These are phyloP conservation scores for Polypterus senegalus DNA, from an alignment of 2,113 vertebrate species.

Conservation along the genomic window DNA sequence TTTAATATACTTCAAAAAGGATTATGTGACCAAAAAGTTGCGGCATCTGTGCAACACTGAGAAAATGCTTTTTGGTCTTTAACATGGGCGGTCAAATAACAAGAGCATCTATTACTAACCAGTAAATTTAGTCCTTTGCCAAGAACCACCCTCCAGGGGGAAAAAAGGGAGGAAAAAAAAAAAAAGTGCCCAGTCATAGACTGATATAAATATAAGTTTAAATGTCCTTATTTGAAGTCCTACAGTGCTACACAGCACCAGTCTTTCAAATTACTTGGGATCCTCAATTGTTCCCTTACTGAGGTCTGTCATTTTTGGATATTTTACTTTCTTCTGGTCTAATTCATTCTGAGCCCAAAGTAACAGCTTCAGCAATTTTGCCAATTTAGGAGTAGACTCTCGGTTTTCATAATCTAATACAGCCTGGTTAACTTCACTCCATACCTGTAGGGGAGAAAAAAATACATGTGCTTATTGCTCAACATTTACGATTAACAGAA, in stretches of 20 bases:
- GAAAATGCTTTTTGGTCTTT: constrained; percentile 21
- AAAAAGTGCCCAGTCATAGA: constrained; percentile 46
- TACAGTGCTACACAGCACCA: constrained; percentile 15
- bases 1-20: not conserved
- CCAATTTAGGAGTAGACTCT: constrained; percentile 92
- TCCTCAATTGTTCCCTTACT: constrained; percentile 96
- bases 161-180: constrained; percentile 23
- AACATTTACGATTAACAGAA: no score
- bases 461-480: not conserved
- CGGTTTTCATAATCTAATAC: constrained; percentile 85
- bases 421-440: constrained; percentile 97
- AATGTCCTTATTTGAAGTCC: constrained; percentile 34
- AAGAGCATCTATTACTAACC: constrained; percentile 37
- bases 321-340: constrained; percentile 98
- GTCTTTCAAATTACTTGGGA: constrained; percentile 67
- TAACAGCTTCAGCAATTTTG: constrained; percentile 90
- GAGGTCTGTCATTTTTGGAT: constrained; percentile 98
- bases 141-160: constrained; percentile 21
- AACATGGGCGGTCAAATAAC: constrained; percentile 27
- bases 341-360: constrained; percentile 98
- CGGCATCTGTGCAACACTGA: constrained; percentile 11
- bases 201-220: constrained; percentile 41
- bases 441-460: constrained; percentile 60
- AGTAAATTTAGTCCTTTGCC: constrained; percentile 44
- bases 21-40: not conserved